A percentile compares a stretch with the other conserved stretches of the same genome.
These are phyloP conservation scores for Pseudomugil gertrudae DNA, from an alignment of 2,797 vertebrate species.

Conservation along the genomic window DNA sequence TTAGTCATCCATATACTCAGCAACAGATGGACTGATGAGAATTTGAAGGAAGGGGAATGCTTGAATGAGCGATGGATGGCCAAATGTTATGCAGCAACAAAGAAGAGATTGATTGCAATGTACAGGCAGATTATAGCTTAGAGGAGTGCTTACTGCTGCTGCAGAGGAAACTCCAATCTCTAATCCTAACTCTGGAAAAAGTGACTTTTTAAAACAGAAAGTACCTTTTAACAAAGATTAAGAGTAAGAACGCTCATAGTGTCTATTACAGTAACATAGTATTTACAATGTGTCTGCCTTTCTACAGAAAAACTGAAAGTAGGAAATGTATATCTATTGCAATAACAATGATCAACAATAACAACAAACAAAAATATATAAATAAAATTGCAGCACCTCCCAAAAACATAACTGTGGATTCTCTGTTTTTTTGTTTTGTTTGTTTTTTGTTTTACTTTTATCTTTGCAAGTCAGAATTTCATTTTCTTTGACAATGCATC, in stretches of 20 bases:
- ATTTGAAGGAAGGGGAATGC: slow-evolving; percentile 13
- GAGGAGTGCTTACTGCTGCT: slow-evolving; percentile 10
- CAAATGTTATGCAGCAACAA: slow-evolving; percentile 43
- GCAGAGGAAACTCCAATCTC: neutral
- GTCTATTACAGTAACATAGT: neutral
- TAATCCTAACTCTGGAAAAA: slow-evolving; percentile 5
- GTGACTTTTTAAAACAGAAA: neutral
- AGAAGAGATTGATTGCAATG: slow-evolving; percentile 56
- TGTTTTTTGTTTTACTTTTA: no score
- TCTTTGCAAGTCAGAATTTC: neutral
- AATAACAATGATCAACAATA: no score
- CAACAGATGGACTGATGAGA: slow-evolving; percentile 64
- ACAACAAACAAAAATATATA: no score
- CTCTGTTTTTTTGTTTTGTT: no score
- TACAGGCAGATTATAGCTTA: slow-evolving; percentile 71
- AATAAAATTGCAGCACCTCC: no score
- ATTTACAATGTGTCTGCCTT: no score
- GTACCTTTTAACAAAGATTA: neutral
- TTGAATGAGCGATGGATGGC: slow-evolving; percentile 37
- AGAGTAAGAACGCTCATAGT: no score
- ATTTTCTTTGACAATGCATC: slow-evolving; percentile 1
- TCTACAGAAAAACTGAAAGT: no score
- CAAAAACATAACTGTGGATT: no score
- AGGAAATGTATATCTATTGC: no score
- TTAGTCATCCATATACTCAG: slow-evolving; percentile 27